Evolutionary conservation across 2,888 invertebrate species (phyloP), one percentile per base, ranked within the genome.

Genomic region (Siphlonurus alternatus): DNA sequence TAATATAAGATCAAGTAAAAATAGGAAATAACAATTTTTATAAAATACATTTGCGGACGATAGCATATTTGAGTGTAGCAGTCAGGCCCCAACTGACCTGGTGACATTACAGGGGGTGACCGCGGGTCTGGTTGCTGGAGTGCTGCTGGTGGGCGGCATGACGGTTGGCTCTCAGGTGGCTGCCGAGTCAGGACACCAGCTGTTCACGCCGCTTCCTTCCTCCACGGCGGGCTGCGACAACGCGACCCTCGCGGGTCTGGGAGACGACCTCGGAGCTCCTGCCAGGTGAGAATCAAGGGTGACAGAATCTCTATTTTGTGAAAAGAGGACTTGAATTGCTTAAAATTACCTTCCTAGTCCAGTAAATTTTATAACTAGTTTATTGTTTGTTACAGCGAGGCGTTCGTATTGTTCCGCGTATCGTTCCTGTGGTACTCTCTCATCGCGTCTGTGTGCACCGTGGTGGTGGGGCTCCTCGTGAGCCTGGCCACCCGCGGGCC

Each of bases 351-450:
- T n/a, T n/a, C n/a, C n/a, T n/a, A n/a, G n/a, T n/a, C n/a, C n/a
- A n/a, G n/a, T n/a, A n/a, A n/a, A n/a, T n/a, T n/a, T n/a, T n/a
- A n/a, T n/a, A n/a, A n/a, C n/a, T n/a, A n/a, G n/a, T n/a, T n/a
- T n/a, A n/a, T n/a, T n/a, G n/a, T n/a, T n/a, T n/a, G n/a, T n/a
- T n/a, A n/a, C n/a, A n/a, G 68, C 59, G 64, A 69, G 22, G 71
- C 71, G 2, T 70, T 70, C 65, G 66, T 66, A 5, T 63, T 71
- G 53, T 72, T 70, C 66, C 67, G 71, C n/a, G 67, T 74, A 18
- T 74, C 75, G 2, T 74, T 73, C 67, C 67, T 73, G 65, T 75
- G 74, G 74, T 73, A 75, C 65, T 71, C 73, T 5, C 69, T 71
- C 38, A 64, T 73, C 53, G 70, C 74, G 1, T 69, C 70, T 25